These are phyloP conservation scores for Percopsis omiscomaycus DNA, from an alignment of 2,797 vertebrate genomes.

Conservation along the genomic window DNA sequence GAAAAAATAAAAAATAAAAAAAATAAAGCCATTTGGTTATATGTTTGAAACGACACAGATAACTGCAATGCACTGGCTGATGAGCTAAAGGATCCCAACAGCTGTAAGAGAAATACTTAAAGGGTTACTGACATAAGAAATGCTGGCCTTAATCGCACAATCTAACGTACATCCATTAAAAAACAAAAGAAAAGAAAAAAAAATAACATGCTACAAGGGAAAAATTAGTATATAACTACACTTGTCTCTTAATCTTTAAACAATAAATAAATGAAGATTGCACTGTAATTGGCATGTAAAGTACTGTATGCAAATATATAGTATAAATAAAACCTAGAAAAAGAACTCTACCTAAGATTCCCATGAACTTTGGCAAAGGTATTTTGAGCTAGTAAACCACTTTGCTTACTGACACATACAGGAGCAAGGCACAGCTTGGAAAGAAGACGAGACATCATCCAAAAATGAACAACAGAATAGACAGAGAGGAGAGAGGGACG, in stretches of 20 bases:
- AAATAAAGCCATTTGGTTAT: slow-evolving; percentile 85
- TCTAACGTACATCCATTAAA: slow-evolving; percentile 88
- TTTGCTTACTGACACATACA: slow-evolving; percentile 77
- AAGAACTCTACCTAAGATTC: slow-evolving; percentile 90
- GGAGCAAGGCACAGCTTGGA: slow-evolving; percentile 84
- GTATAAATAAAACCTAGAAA: slow-evolving; percentile 98
- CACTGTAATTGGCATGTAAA: slow-evolving; percentile 99
- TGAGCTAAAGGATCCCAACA: slow-evolving; percentile 88
- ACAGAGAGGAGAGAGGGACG: slow-evolving; percentile 33
- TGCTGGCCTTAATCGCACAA: slow-evolving; percentile 90
- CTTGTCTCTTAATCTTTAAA: slow-evolving; percentile 90
- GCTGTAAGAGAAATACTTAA: slow-evolving; percentile 85
- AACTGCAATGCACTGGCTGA: slow-evolving; percentile 80
- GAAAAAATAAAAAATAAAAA: slow-evolving; percentile 73
- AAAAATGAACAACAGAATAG: slow-evolving; percentile 42
- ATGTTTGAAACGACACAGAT: slow-evolving; percentile 86
- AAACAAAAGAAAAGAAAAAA: slow-evolving; percentile 62
- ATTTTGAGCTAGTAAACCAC: slow-evolving; percentile 90
- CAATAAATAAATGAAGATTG: slow-evolving; percentile 99
- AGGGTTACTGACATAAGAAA: slow-evolving; percentile 92
- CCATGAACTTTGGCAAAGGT: slow-evolving; percentile 98
- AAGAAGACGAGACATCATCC: slow-evolving; percentile 78
- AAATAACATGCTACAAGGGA: slow-evolving; percentile 91
- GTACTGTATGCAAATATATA: slow-evolving; percentile 99
- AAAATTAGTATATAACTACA: slow-evolving; percentile 97